A percentile compares a stretch with the other conserved stretches of the same genome.
Conservation (phyloP, 2,113 vertebrate species). For the Corythoichthys haematopterus region DNA sequence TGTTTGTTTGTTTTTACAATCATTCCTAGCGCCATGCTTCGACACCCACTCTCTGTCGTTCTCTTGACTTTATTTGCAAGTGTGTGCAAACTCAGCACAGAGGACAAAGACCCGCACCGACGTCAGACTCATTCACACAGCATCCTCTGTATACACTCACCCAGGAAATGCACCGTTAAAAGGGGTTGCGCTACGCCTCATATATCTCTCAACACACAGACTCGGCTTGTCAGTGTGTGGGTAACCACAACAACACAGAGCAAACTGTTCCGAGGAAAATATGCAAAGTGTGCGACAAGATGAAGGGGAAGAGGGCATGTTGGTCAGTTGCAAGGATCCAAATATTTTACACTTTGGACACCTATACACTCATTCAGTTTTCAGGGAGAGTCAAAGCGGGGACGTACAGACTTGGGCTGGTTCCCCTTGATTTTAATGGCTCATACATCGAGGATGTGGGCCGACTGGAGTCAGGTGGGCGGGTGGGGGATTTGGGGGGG, state of each 20-base stretch:
- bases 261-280: conserved; percentile 11
- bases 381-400: no score
- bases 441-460: no score
- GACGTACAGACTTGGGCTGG: no score
- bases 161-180: conserved; percentile 56
- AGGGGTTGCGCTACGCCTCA: conserved; percentile 22
- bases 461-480: no score
- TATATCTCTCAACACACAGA: conserved; percentile 6
- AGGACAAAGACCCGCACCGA: conserved; percentile 63
- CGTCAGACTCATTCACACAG: conserved; percentile 62
- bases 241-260: conserved; percentile 37
- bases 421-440: no score
- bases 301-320: conserved; percentile 3
- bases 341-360: not conserved
- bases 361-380: no score
- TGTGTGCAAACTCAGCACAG: conserved; percentile 51
- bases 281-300: conserved; percentile 1
- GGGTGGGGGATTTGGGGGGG: no score
- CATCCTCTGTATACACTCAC: conserved; percentile 50
- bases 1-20: conserved; percentile 9
- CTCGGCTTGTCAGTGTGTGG: conserved; percentile 17
- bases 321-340: conserved; percentile 19
- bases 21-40: conserved; percentile 1
- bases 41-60: conserved; percentile 17
- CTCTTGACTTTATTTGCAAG: conserved; percentile 5